Evolutionary conservation across 2,113 vertebrate genomes (phyloP).

Genomic region (Gnathonemus echidnorhynchus): DNA sequence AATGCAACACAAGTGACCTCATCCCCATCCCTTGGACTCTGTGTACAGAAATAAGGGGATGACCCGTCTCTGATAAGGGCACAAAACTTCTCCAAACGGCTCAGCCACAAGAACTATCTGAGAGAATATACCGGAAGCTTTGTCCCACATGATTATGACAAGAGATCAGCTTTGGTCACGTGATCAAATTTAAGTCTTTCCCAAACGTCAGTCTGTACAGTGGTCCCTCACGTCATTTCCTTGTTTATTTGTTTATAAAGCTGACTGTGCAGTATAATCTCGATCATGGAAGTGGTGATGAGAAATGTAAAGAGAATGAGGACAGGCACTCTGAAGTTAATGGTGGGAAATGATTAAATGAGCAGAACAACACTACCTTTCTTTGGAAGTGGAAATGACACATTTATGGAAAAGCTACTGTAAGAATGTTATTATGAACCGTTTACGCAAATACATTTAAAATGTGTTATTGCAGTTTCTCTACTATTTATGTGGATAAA

Average conservation of each 20-base stretch:
- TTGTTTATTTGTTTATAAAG: constrained; percentile 18
- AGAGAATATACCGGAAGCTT: background rate
- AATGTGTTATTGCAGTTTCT: constrained; percentile 94
- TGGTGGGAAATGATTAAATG: constrained; percentile 62
- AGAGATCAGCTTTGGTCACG: background rate
- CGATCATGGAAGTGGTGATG: constrained; percentile 49
- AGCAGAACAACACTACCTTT: constrained; percentile 70
- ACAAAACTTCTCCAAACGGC: background rate
- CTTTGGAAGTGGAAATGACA: constrained; percentile 83
- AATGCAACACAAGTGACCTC: constrained; percentile 63
- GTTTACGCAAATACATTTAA: constrained; percentile 94
- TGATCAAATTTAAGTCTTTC: constrained; percentile 15
- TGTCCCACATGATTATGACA: background rate
- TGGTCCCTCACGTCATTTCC: constrained; percentile 23
- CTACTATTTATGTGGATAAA: constrained; percentile 96
- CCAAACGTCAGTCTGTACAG: constrained; percentile 37
- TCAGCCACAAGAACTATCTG: background rate
- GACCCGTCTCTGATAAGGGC: background rate
- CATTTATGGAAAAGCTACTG: constrained; percentile 38
- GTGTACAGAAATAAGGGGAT: constrained; percentile 38
- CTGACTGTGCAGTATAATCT: constrained; percentile 26
- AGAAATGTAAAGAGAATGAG: constrained; percentile 40
- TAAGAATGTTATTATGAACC: constrained; percentile 66
- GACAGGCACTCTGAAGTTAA: background rate
- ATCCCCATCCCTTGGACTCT: constrained; percentile 52